Base-by-base conservation (phyloP, 2,888 invertebrate species). In the Heptascelio sp. region DNA sequence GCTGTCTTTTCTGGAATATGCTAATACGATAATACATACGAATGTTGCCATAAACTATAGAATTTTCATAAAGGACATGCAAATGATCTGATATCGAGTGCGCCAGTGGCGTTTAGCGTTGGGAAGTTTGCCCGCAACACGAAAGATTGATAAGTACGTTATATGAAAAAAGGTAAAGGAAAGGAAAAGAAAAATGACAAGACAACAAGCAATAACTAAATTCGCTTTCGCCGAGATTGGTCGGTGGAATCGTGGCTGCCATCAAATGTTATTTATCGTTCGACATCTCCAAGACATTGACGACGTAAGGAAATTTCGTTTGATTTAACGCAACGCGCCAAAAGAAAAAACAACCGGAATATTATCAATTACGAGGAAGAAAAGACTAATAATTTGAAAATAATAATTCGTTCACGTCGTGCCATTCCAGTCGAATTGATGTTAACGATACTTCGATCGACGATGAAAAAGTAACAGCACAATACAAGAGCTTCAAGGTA, bases 61-160 rank as follows among this genome's bases (percentile, higher is more conserved):
- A 92, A 92, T 92, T 92, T 93, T 92, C 92, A 92, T 93, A 92
- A 92, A 92, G 89, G 89, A 92, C 90, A 93, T 92, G 92, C 93
- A 93, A 93, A 93, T 92, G 88, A 87, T 86, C 87, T 89, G 91
- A 91, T 92, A 92, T 93, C 91, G 92, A 91, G 89, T 77, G 71
- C 73, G 76, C 80, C 71, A 77, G 30, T 37, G 76, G 72, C 76
- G 79, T 84, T 83, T 80, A 73, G 17, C 60, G 76, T 73, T 77
- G 75, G 78, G 71, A 79, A 72, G 77, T 80, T 75, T 76, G 55
- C 68, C 81, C 64, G 77, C 73, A 75, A 77, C 73, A 64, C 82
- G 51, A 78, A 71, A 85, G 85, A 85, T 85, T 83, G 85, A 85
- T 85, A 81, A 81, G 83, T 76, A 60, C 64, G 57, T 76, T 71